Evolutionary conservation across 2,888 invertebrate species (phyloP).

Genomic region (Epinotia nisella): DNA sequence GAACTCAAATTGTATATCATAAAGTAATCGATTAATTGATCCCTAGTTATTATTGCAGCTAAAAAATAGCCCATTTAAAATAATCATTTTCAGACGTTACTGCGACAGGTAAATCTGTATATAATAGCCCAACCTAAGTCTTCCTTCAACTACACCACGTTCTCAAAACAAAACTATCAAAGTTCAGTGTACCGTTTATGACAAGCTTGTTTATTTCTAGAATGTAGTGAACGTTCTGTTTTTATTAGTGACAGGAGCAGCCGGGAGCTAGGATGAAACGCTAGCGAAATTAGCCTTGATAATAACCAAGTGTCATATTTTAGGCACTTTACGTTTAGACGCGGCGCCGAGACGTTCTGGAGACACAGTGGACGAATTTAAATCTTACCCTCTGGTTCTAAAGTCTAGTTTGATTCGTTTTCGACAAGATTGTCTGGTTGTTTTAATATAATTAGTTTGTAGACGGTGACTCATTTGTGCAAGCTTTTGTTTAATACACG

Average conservation of each 20-base stretch:
- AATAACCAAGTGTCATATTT: constrained; percentile 68
- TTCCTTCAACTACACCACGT: neutral
- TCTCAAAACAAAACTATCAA: constrained; percentile 3
- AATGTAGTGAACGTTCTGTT: constrained; percentile 55
- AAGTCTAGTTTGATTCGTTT: neutral
- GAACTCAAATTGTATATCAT: too few relatives aligned
- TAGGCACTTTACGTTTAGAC: constrained; percentile 64
- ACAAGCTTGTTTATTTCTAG: constrained; percentile 48
- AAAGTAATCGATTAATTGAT: too few relatives aligned
- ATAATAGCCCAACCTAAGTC: neutral
- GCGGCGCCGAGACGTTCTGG: constrained; percentile 21
- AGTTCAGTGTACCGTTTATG: constrained; percentile 51
- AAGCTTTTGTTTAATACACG: neutral
- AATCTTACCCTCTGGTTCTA: neutral
- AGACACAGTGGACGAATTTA: constrained; percentile 6
- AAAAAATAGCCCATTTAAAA: neutral
- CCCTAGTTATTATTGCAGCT: too few relatives aligned
- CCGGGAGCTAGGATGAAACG: constrained; percentile 62
- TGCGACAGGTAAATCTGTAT: neutral
- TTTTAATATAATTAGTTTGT: neutral
- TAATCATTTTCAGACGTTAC: neutral
- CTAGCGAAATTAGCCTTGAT: constrained; percentile 68
- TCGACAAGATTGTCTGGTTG: neutral
- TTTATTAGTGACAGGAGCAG: constrained; percentile 56
- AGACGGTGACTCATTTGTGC: constrained; percentile 13